Base-by-base conservation (phyloP, 2,888 invertebrate species). In the Miltochrista miniata region DNA sequence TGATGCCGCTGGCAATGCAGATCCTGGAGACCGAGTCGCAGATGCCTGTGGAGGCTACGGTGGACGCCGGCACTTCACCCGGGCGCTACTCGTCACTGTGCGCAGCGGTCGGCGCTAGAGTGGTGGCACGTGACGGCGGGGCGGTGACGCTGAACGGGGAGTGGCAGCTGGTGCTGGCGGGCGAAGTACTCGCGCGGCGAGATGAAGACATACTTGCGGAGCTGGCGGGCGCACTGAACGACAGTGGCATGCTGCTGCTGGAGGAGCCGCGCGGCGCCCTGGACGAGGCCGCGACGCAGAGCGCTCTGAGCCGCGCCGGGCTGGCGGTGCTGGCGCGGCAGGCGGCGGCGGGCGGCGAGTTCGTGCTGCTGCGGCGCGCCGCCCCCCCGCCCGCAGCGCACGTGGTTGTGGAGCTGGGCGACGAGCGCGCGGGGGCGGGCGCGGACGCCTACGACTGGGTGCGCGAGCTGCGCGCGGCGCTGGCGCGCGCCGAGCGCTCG, bases 11-110 rank as follows among this genome's bases (percentile, higher is more conserved):
- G 1, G 86, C 95, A 55, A 81, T 95, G 59, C 92, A 93, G 45
- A 90, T 95, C 60, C 85, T 97, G 45, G 94, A 95, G 79, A 92
- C 92, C 13, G 97, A 98, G 88, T 97, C 97, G 67, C 40, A 93
- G 83, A 89, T 95, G 57, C 92, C 94, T 45, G 92, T 94, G 24
- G 95, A 96, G 45, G 93, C 82, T 2, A 7, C 61, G 48, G 70
- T 87, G 52, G 84, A 83, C 0, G 90, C 92, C 36, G 85, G 93
- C 65, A 90, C n/a, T n/a, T n/a, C 38, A 33, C 59, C 68, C n/a
- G 92, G 93, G 13, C 80, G 85, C 0, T 94, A 95, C 70, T 74
- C 87, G 9, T 82, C 93, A 36, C 79, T 87, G 24, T 77, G 95
- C 47, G 93, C 94, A 54, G 92, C 93, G 5, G 89, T 92, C 44